Conservation (phyloP, 2,888 invertebrate genomes). For the Archips xylosteana region DNA sequence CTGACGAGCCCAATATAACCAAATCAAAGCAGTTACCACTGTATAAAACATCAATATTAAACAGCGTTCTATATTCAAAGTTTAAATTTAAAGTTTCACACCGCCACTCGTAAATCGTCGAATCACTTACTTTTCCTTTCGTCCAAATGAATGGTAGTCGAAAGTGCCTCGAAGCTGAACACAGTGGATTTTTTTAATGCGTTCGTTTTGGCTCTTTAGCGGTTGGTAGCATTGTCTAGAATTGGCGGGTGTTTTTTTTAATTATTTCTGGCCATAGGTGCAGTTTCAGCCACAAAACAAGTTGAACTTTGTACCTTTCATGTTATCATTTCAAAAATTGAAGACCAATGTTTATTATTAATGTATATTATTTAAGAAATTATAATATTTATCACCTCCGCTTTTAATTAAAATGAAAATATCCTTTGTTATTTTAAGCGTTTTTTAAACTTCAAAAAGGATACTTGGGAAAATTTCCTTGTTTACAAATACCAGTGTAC, state of each 20-base stretch:
- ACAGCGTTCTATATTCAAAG: constrained; percentile 5
- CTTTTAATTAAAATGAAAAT: too few species aligned
- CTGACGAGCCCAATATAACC: not conserved
- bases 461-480: not conserved
- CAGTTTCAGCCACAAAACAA: too few species aligned
- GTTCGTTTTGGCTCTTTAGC: not conserved
- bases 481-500: not conserved
- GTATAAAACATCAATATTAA: not conserved
- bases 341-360: too few species aligned
- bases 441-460: not conserved
- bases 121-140: constrained; percentile 41
- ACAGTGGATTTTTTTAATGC: constrained; percentile 30
- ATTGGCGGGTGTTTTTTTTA: not conserved
- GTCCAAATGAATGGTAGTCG: constrained; percentile 28
- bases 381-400: too few species aligned
- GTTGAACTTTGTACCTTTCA: too few species aligned
- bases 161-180: constrained; percentile 30
- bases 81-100: constrained; percentile 20
- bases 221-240: constrained; percentile 6
- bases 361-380: too few species aligned
- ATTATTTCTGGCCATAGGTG: too few species aligned
- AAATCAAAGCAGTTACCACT: not conserved
- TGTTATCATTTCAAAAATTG: not conserved
- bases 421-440: too few species aligned
- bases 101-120: constrained; percentile 20